These are phyloP conservation scores for Dyspetes luteomarginatus DNA, from an alignment of 2,888 invertebrate genomes.

Conservation along the genomic window DNA sequence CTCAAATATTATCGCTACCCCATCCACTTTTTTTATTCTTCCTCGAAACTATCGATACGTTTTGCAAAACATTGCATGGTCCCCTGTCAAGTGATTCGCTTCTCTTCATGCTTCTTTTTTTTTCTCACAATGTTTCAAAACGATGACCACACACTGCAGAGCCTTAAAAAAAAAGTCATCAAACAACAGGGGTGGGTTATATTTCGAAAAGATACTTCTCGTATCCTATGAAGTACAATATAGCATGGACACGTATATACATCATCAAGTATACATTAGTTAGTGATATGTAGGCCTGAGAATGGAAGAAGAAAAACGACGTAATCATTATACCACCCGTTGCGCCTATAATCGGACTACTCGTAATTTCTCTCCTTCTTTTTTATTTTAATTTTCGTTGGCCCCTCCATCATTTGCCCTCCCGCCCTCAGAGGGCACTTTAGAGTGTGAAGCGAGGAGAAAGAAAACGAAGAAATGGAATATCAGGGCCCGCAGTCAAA, in stretches of 20 bases:
- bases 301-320: conserved; percentile 22
- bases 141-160: neutral
- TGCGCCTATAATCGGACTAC: conserved; percentile 43
- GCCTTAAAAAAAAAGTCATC: neutral
- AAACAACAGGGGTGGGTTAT: conserved; percentile 35
- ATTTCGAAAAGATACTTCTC: conserved; percentile 37
- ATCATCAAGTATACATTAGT: neutral
- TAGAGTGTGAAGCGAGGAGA: conserved; percentile 22
- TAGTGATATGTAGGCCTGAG: conserved; percentile 1
- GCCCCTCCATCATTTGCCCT: neutral
- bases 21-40: conserved; percentile 22
- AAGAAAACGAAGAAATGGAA: conserved; percentile 4
- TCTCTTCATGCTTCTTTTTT: neutral
- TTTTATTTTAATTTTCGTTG: conserved; percentile 2
- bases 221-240: neutral
- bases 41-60: conserved; percentile 24
- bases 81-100: neutral
- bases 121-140: conserved; percentile 4
- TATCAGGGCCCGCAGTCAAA: neutral
- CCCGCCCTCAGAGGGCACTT: neutral
- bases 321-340: conserved; percentile 52
- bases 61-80: conserved; percentile 10
- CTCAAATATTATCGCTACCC: conserved; percentile 16
- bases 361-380: neutral
- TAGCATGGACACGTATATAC: neutral